Base-by-base conservation (phyloP, 2,113 vertebrate species). In the Alexandromys fortis region DNA sequence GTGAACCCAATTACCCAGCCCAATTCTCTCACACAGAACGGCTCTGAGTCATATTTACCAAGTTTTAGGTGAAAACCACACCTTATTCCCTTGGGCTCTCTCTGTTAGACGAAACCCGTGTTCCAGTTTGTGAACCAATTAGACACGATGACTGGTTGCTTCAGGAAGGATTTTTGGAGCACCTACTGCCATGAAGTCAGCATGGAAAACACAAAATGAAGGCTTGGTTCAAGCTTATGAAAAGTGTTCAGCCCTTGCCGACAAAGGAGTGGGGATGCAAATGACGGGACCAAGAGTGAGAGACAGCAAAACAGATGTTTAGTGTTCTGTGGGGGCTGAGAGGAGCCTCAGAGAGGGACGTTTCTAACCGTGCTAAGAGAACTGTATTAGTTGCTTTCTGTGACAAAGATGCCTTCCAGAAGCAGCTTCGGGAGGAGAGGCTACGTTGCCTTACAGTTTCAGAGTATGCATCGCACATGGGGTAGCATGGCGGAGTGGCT, bases 11-110 rank as follows among this genome's bases (percentile, higher is more conserved):
- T 76, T 81, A 75, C 33, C 33, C 22, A 94, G 45, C 45, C 83
- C 81, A 78, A 21, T 72, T 94, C 42, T 85, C 14, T 95, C 52
- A 79, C 33, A 68, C 3, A 7, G 22, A 89, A 2, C 55, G 87
- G 22, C 65, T 94, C 86, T 72, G 63, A 96, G 90, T 96, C 65
- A 10, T 21, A 17, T 90, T 89, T 70, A 93, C 38, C 63, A 78
- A 68, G 42, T 90, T 93, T 58, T 78, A 79, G 52, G 68, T 75
- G 5, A 70, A 70, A 52, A n/a, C 49, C 33, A 83, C 22, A 72
- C n/a, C 47, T 47, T 86, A 72, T 73, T 89, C n/a, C 52, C 47
- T 83, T 83, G 47, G 45, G 16, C 30, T 68, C 38, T 86, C 55
- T 96, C 67, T 78, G 10, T 94, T 75, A 52, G 38, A 77, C 65